Conservation (phyloP, 2,888 invertebrate species). For the Myopa tessellatipennis region DNA sequence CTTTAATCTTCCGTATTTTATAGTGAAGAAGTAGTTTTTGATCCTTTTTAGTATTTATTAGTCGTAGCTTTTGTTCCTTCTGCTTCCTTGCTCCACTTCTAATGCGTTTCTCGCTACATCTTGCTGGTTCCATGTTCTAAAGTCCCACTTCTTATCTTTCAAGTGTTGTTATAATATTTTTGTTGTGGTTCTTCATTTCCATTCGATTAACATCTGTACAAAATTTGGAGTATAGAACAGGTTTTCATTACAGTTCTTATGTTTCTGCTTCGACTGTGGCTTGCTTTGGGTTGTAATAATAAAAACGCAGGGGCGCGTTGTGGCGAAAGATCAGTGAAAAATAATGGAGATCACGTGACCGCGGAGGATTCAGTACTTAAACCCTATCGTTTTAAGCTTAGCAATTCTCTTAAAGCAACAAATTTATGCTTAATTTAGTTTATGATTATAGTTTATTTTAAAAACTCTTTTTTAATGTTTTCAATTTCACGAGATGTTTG, state of each 20-base stretch:
- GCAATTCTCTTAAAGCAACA: no score
- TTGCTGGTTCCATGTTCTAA: not conserved
- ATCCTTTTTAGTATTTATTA: not conserved
- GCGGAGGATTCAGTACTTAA: no score
- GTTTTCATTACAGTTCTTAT: slow-evolving; percentile 4
- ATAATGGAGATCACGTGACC: no score
- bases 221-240: not conserved
- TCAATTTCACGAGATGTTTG: not conserved
- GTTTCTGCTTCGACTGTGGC: not conserved
- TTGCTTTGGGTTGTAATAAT: not conserved
- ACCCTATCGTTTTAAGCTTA: no score
- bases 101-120: not conserved
- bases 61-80: not conserved
- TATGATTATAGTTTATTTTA: no score
- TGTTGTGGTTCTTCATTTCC: slow-evolving; percentile 16
- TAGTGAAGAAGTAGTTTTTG: not conserved
- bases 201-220: slow-evolving; percentile 10
- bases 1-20: not conserved
- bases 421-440: no score
- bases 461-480: not conserved
- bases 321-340: no score
- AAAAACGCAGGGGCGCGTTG: not conserved
- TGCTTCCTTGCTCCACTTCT: slow-evolving; percentile 17
- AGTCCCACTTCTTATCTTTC: slow-evolving; percentile 13
- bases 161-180: not conserved